Conservation (phyloP, 2,113 vertebrate species). For the Scortum barcoo region DNA sequence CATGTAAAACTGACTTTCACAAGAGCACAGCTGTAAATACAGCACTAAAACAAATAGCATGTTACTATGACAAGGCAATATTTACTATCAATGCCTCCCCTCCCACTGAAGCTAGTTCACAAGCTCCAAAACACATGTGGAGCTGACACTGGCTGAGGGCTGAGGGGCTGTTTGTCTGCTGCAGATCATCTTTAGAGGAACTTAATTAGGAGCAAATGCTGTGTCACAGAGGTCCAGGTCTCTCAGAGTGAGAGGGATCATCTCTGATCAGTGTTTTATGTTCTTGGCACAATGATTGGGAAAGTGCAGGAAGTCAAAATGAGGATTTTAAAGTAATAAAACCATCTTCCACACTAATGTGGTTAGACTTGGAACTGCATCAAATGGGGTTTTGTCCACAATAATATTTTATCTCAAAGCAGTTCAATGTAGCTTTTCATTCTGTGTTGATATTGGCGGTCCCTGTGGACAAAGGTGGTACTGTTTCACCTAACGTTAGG, state of each 20-base stretch:
- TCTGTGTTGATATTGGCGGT: too few species aligned
- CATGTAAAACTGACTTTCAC: conserved; percentile 25
- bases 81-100: conserved; percentile 38
- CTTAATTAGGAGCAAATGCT: conserved; percentile 47
- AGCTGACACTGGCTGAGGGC: conserved; percentile 37
- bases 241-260: not conserved
- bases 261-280: conserved; percentile 13
- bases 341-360: not conserved
- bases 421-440: too few species aligned
- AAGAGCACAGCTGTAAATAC: conserved; percentile 39
- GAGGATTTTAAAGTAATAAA: not conserved
- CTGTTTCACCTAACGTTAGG: too few species aligned
- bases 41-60: conserved; percentile 39
- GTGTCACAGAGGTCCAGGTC: conserved; percentile 23
- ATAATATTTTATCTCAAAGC: too few species aligned
- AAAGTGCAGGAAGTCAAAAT: not conserved
- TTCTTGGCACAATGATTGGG: not conserved
- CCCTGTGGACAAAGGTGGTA: too few species aligned
- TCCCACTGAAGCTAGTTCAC: conserved; percentile 47
- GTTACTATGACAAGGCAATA: conserved; percentile 47
- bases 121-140: conserved; percentile 61
- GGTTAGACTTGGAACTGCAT: not conserved
- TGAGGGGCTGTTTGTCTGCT: conserved; percentile 31
- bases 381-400: not conserved
- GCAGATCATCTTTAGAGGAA: conserved; percentile 26